A percentile compares a stretch with the other conserved stretches of the same genome.
These are phyloP conservation scores for Jordanella pulchra DNA, from an alignment of 2,797 vertebrate genomes.

Conservation along the genomic window DNA sequence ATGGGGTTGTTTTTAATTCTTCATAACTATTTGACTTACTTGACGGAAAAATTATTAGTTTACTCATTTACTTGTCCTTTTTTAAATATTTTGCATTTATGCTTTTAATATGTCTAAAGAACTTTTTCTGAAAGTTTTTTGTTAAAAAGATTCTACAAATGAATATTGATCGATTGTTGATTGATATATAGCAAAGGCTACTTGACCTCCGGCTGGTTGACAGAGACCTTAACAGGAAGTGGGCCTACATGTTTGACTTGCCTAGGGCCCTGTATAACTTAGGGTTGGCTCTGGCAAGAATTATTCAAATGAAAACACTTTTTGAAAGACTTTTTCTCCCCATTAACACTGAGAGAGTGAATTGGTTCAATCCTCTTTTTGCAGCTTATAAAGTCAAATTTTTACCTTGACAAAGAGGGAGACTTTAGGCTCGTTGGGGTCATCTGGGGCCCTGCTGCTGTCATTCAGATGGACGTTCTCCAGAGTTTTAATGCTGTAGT, in stretches of 20 bases:
- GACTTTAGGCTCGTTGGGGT: conserved; percentile 68
- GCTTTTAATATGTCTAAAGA: no score
- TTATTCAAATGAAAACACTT: background rate
- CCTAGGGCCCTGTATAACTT: background rate
- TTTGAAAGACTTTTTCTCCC: background rate
- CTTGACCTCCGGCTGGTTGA: background rate
- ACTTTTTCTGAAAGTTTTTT: background rate
- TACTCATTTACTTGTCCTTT: no score
- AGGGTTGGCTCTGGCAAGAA: background rate
- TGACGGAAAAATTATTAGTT: no score
- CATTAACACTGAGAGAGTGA: background rate
- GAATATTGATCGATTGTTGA: background rate
- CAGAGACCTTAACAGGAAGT: background rate
- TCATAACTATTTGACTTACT: no score
- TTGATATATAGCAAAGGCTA: background rate
- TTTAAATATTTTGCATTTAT: no score
- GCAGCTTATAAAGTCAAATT: background rate
- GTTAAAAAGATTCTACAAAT: background rate
- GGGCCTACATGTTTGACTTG: background rate
- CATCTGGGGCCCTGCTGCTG: conserved; percentile 31
- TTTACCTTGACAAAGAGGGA: conserved; percentile 80
- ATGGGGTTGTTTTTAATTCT: no score
- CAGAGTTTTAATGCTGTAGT: conserved; percentile 68
- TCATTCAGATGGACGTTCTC: conserved; percentile 51
- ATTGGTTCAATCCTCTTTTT: background rate